Evolutionary conservation across 2,888 invertebrate genomes (phyloP), one percentile per base, ranked within the genome.

Genomic region (Strigamia crassipes): DNA sequence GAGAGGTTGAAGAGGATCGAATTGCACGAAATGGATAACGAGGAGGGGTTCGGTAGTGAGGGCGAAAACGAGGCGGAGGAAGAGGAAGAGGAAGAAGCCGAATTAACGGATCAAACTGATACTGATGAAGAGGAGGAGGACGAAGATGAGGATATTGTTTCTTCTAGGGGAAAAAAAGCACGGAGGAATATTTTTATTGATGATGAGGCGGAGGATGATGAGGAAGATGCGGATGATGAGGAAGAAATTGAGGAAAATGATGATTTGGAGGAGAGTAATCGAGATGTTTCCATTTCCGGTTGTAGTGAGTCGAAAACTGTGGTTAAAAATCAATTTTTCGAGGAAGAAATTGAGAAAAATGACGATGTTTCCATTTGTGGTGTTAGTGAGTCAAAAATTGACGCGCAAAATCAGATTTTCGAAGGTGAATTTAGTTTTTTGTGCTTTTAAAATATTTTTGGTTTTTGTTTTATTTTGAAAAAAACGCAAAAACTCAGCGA

Each of bases 1-100:
- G 92, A 93, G 84, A 91, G 94, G 91, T 90, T 91, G 82, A 91
- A 92, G 85, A 91, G 92, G 80, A 88, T 91, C 38, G 91, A 92
- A 82, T 87, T 89, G 80, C 86, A 86, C 82, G 85, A 85, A 42
- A 83, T 88, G 73, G 87, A 88, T 82, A 87, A 87, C 82, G 88
- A 88, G 83, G 86, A 87, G 84, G 86, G 86, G 83, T 84, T 85
- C 82, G 86, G 86, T 41, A 87, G 83, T 85, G 83, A 86, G 13
- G 77, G 85, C 81, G 84, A 84, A 56, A 84, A 84, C 61, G 85
- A 84, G 82, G 85, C 85, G 18, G 85, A 84, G 6, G 84, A 85
- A 46, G 84, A 85, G 77, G 88, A 88, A 23, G 88, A 88, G 66
- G 88, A 89, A 81, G 87, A 88, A 38, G 87, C 86, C 18, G 87